Evolutionary conservation across 2,888 invertebrate genomes (phyloP), one percentile per base, ranked within the genome.

Genomic region (Torymus tubicola): DNA sequence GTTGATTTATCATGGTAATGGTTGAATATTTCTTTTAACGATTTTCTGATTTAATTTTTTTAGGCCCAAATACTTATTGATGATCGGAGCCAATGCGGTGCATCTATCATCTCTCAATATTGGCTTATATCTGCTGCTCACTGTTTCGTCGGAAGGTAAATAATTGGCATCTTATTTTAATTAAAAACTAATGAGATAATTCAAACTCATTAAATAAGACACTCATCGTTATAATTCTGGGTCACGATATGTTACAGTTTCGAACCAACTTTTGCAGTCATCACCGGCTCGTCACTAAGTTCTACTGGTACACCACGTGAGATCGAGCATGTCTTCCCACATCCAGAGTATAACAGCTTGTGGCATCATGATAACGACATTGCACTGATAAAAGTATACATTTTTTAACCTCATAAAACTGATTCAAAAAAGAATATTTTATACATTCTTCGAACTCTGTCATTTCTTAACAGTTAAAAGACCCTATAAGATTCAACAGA

Each of bases 111-210:
- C 24, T 76, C 76, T 2, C 18, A 76, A 16, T 76, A 61, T 14
- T 76, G 76, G 76, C 65, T 76, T 1, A 31, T 76, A 13, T 68
- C 76, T 0, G 76, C 76, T 58, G 76, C 76, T n/a, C 76, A 76
- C 14, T 76, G 76, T 42, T 76, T 76, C 14, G 53, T 67, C 13
- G 76, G 60, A 61, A 68, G 61, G 67, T 76, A 64, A 53, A 16
- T 13, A 55, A 21, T 50, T 53, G 8, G 50, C 3, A 31, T 31
- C 5, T 31, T 31, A 2, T 31, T 31, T 3, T 0, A 31, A 31
- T 31, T 31, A 3, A 31, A 31, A 31, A 31, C 0, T 31, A 31
- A n/a, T n/a, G n/a, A n/a, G n/a, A n/a, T n/a, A n/a, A n/a, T n/a
- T n/a, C n/a, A n/a, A n/a, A n/a, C n/a, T n/a, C n/a, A n/a, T n/a